phyloP scores from a whole-genome alignment of 2,113 vertebrate species.

The Apodemus speciosus region DNA sequence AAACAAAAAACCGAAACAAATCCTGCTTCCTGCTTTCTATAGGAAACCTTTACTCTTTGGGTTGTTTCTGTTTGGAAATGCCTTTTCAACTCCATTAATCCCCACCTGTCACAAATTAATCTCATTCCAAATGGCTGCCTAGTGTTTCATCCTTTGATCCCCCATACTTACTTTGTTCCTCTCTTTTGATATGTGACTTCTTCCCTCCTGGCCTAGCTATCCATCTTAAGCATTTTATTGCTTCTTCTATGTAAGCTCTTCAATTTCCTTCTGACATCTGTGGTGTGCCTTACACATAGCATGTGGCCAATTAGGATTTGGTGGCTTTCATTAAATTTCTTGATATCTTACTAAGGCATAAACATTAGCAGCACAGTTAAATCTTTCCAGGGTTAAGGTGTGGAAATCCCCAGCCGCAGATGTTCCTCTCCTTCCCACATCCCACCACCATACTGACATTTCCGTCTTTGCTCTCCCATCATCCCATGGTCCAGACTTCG shows the following conservation, averaged over 20 bases:
- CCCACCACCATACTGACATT: neutral
- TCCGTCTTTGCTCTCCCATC: neutral
- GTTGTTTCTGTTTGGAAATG: constrained; percentile 10
- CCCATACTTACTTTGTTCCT: constrained; percentile 27
- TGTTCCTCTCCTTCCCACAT: neutral
- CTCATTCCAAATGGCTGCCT: constrained; percentile 18
- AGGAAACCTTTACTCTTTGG: neutral
- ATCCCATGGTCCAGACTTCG: neutral
- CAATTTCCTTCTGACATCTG: neutral
- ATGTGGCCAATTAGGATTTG: constrained; percentile 31
- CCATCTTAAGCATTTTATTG: constrained; percentile 16
- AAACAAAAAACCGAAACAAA: too few species aligned
- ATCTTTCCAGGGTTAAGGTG: neutral
- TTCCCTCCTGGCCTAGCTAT: neutral
- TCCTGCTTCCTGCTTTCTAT: neutral
- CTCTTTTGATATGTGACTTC: constrained; percentile 39
- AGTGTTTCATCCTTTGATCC: constrained; percentile 13
- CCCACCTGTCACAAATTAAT: constrained; percentile 23
- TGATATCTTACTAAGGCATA: neutral
- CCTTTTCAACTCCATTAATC: neutral
- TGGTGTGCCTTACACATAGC: neutral
- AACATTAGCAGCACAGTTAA: neutral
- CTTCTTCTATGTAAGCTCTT: neutral
- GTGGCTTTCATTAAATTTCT: constrained; percentile 30
- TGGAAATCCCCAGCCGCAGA: neutral